Percentiles rank a stretch among this genome's conserved stretches.
These are phyloP conservation scores for Prionailurus bengalensis DNA, from an alignment of 2,113 vertebrate species.

Conservation along the genomic window DNA sequence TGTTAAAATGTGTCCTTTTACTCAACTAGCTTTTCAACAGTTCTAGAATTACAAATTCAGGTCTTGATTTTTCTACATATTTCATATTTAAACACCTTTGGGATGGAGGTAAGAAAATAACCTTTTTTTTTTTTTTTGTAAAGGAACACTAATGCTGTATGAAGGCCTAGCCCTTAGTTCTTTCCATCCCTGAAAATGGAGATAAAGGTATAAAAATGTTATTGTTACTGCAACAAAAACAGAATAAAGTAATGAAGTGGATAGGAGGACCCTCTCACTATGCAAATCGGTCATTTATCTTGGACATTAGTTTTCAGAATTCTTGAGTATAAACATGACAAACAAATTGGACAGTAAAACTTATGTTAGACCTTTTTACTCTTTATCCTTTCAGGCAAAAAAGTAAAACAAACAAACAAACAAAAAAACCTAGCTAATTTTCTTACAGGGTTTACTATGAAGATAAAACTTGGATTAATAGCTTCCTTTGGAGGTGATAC, in stretches of 20 bases:
- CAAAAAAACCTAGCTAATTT: neutral
- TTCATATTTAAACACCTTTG: slow-evolving; percentile 28
- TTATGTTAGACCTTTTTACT: neutral
- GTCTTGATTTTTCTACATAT: slow-evolving; percentile 33
- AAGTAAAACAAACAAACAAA: neutral
- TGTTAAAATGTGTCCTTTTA: slow-evolving; percentile 68
- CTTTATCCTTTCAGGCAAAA: neutral
- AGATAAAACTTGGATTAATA: neutral
- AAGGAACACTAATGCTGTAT: neutral
- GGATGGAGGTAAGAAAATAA: slow-evolving; percentile 17
- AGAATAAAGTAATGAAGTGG: neutral
- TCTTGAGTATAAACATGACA: neutral
- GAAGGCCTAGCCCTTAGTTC: neutral
- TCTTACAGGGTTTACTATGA: neutral
- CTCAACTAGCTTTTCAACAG: slow-evolving; percentile 51
- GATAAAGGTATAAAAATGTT: neutral
- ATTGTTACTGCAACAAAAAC: neutral
- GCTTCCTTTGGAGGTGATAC: neutral
- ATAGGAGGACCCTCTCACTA: neutral
- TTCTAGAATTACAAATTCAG: slow-evolving; percentile 68
- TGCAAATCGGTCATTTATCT: neutral
- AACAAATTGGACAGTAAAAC: neutral
- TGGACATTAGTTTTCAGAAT: neutral
- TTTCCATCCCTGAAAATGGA: neutral
- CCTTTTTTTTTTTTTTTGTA: neutral